phyloP scores from a whole-genome alignment of 2,797 vertebrate genomes.

The Propithecus perrieri region DNA sequence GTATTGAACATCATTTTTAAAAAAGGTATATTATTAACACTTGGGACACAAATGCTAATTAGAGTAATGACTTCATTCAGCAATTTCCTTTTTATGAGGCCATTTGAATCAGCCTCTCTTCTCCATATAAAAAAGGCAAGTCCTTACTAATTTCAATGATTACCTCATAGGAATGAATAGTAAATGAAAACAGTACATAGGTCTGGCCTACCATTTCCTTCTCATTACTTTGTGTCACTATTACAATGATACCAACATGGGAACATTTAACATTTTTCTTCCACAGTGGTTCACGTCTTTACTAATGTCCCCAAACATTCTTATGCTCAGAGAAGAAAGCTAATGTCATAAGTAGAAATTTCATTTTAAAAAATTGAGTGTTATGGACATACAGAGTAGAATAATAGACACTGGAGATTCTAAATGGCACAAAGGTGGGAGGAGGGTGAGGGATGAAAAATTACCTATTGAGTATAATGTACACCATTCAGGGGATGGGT shows the following conservation, averaged over 20 bases:
- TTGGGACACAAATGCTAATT: conserved; percentile 80
- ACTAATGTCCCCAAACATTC: neutral
- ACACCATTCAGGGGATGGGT: neutral
- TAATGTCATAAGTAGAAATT: neutral
- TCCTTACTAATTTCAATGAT: conserved; percentile 81
- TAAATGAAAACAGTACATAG: conserved; percentile 71
- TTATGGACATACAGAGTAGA: neutral
- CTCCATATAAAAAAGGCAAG: conserved; percentile 78
- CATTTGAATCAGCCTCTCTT: conserved; percentile 79
- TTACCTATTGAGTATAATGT: neutral
- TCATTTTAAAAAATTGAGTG: neutral
- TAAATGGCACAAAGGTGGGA: neutral
- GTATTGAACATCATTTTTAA: conserved; percentile 64
- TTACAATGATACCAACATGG: neutral
- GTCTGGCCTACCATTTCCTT: conserved; percentile 24
- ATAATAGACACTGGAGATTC: neutral
- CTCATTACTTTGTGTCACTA: neutral
- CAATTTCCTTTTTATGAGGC: conserved; percentile 80
- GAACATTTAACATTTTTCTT: neutral
- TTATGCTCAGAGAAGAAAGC: neutral
- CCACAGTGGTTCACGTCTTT: neutral
- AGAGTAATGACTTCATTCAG: conserved; percentile 82
- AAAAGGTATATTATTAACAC: conserved; percentile 76
- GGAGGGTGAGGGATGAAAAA: neutral
- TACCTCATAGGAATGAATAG: conserved; percentile 74